A percentile compares a stretch with the other conserved stretches of the same genome.
These are phyloP conservation scores for Squalus acanthias DNA, from an alignment of 2,797 vertebrate species.

Conservation along the genomic window DNA sequence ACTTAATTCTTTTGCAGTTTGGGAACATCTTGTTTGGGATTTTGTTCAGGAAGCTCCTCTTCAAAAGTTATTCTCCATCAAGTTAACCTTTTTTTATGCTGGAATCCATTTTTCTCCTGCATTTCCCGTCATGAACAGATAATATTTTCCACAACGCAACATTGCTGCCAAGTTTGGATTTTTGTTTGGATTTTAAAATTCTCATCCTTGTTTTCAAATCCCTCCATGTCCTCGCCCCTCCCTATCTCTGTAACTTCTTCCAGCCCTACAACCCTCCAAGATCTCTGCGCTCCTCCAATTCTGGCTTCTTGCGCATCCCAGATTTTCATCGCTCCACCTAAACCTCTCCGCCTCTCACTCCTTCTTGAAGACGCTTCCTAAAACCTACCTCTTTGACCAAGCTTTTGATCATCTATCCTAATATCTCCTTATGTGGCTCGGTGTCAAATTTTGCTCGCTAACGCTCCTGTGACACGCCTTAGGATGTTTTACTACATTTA, in stretches of 20 bases:
- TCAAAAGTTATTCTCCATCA: not conserved
- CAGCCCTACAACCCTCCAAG: not conserved
- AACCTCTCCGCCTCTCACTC: too few relatives aligned
- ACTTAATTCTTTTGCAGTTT: not conserved
- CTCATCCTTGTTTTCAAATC: not conserved
- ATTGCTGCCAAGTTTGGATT: not conserved
- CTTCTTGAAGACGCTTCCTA: too few relatives aligned
- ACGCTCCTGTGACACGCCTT: too few relatives aligned
- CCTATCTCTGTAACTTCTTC: not conserved
- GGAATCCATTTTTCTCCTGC: not conserved
- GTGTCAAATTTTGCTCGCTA: too few relatives aligned
- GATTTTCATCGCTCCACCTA: too few relatives aligned
- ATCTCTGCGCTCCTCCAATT: not conserved
- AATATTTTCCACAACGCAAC: not conserved
- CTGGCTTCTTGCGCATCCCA: not conserved
- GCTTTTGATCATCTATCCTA: too few relatives aligned
- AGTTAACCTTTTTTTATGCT: not conserved
- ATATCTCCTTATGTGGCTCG: too few relatives aligned
- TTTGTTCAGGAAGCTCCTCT: not conserved
- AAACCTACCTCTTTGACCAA: too few relatives aligned
- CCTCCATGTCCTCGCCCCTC: not conserved
- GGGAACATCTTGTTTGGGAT: not conserved
- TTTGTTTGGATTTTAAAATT: not conserved
- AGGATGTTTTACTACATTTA: too few relatives aligned
- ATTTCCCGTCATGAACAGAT: not conserved